phyloP scores from a whole-genome alignment of 2,797 vertebrate species.

The Cynodonichthys magdalenae region DNA sequence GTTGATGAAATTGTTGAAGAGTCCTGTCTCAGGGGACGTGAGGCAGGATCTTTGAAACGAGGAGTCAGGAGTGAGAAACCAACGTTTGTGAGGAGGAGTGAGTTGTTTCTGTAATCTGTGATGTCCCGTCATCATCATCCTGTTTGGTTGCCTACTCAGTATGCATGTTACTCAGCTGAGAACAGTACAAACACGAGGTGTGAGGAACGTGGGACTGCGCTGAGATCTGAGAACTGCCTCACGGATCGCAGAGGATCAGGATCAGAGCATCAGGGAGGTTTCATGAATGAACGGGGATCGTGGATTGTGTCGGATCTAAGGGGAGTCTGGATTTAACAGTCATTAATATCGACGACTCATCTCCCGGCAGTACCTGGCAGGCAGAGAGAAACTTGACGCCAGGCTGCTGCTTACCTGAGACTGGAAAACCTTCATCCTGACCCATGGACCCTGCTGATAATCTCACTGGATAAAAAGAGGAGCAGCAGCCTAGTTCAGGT shows the following conservation, averaged over 20 bases:
- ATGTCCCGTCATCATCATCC: slow-evolving; percentile 68
- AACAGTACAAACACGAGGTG: slow-evolving; percentile 51
- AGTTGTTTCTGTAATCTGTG: slow-evolving; percentile 68
- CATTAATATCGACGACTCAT: slow-evolving; percentile 74
- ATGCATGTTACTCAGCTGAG: slow-evolving; percentile 70
- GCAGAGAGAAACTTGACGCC: slow-evolving; percentile 65
- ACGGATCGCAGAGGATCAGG: slow-evolving; percentile 25
- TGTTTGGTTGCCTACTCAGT: slow-evolving; percentile 59
- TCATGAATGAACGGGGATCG: slow-evolving; percentile 67
- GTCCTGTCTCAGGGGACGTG: neutral
- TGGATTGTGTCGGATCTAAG: slow-evolving; percentile 46
- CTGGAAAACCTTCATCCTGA: slow-evolving; percentile 52
- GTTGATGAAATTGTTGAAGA: no score
- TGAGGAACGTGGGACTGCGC: slow-evolving; percentile 38
- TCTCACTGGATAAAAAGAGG: slow-evolving; percentile 21
- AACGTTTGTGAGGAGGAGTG: slow-evolving; percentile 71
- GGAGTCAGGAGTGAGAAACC: slow-evolving; percentile 44
- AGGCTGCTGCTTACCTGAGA: slow-evolving; percentile 43
- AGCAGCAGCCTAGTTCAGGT: slow-evolving; percentile 10
- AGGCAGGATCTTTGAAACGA: slow-evolving; percentile 24
- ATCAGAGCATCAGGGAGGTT: slow-evolving; percentile 46
- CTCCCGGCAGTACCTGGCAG: slow-evolving; percentile 68
- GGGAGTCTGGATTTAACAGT: slow-evolving; percentile 3
- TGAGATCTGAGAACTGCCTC: slow-evolving; percentile 17
- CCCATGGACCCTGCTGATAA: slow-evolving; percentile 52